Evolutionary conservation across 2,888 invertebrate species (phyloP).

Genomic region (Mystacides longicornis): DNA sequence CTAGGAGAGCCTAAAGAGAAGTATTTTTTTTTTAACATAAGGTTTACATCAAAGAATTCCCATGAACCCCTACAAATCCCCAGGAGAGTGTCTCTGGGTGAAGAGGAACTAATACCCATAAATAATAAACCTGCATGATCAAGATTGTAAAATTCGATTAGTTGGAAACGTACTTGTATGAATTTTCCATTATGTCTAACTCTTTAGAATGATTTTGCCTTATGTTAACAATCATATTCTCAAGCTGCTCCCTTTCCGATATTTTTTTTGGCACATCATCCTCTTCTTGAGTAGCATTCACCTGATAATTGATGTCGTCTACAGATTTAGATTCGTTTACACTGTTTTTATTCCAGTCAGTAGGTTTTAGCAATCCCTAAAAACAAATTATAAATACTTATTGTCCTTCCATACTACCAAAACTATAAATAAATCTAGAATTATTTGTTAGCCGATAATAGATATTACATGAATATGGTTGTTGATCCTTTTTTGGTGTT

Average conservation of each 20-base stretch:
- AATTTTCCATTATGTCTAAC: slow-evolving; percentile 54
- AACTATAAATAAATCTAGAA: background rate
- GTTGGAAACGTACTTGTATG: slow-evolving; percentile 45
- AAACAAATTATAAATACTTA: no score
- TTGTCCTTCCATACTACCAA: background rate
- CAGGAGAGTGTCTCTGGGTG: no score
- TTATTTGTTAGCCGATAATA: background rate
- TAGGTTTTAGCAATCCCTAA: slow-evolving; percentile 10
- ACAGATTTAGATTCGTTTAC: background rate
- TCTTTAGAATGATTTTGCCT: slow-evolving; percentile 55
- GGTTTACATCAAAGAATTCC: background rate
- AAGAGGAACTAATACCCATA: no score
- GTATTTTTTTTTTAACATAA: background rate
- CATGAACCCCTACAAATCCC: background rate
- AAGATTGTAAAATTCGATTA: background rate
- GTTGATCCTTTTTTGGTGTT: slow-evolving; percentile 55
- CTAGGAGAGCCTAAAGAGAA: no score
- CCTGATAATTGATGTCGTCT: slow-evolving; percentile 23
- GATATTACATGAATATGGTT: slow-evolving; percentile 48
- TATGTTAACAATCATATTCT: slow-evolving; percentile 46
- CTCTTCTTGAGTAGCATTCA: slow-evolving; percentile 19
- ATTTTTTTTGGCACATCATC: slow-evolving; percentile 28
- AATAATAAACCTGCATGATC: no score
- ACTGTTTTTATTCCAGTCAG: background rate
- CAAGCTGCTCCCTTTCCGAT: slow-evolving; percentile 26